Evolutionary conservation across 2,888 invertebrate genomes (phyloP), one percentile per base, ranked within the genome.

Genomic region (Cremastinae sp.): DNA sequence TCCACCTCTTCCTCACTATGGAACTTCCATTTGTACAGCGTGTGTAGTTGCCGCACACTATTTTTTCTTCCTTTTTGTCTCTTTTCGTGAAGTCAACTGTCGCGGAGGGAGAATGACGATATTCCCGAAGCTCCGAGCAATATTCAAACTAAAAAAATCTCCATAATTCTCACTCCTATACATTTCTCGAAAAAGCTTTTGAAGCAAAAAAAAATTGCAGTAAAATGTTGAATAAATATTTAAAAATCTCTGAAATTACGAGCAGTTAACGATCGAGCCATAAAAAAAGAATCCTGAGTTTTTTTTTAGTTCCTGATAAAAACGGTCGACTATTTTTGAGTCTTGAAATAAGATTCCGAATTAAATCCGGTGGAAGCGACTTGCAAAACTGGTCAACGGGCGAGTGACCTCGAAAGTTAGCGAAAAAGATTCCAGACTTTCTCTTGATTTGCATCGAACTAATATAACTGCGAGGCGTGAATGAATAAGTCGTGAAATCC

Each of bases 31-130:
- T n/a, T n/a, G n/a, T n/a, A n/a, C n/a, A n/a, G n/a, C n/a, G n/a
- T n/a, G n/a, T n/a, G n/a, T n/a, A n/a, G n/a, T n/a, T n/a, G n/a
- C n/a, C n/a, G n/a, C n/a, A n/a, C n/a, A n/a, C n/a, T n/a, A n/a
- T 22, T 56, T 56, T 20, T 68, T 39, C 61, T 41, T 22, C 18
- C 37, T 12, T n/a, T 47, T 37, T 65, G 35, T n/a, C 53, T 56
- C 59, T 61, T 68, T 47, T 58, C 58, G 35, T 20, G 73, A 73
- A 61, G 28, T 41, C 28, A 65, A 43, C 12, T 41, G 16, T 22
- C 51, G 43, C 37, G 9, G 53, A 20, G 37, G 35, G 14, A 41
- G 39, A 16, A 28, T 14, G 12, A 10, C 59, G 41, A 43, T 14
- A 28, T 22, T 58, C 49, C 43, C 49, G 49, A 51, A 35, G 41